These are phyloP conservation scores for Xerus rutilus DNA, from an alignment of 2,797 vertebrate genomes.

Conservation along the genomic window DNA sequence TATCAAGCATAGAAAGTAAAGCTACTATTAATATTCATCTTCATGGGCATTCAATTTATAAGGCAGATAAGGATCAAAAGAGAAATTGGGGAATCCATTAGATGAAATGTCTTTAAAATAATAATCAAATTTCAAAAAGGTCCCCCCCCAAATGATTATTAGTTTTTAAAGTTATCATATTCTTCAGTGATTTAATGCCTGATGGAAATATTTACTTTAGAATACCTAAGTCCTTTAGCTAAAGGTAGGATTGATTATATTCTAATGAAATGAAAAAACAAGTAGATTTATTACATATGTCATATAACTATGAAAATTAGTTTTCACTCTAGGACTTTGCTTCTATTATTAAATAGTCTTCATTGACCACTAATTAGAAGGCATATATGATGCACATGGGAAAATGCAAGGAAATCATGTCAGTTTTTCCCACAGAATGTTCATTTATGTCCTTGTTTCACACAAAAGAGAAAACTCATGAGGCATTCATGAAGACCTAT, in stretches of 20 bases:
- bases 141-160: neutral
- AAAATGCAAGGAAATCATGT: neutral
- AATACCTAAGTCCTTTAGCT: slow-evolving; percentile 38
- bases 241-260: slow-evolving; percentile 53
- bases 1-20: slow-evolving; percentile 63
- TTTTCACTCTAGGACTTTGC: slow-evolving; percentile 30
- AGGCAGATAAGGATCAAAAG: slow-evolving; percentile 64
- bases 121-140: neutral
- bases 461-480: neutral
- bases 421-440: neutral
- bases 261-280: slow-evolving; percentile 22
- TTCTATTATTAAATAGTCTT: slow-evolving; percentile 54
- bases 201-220: slow-evolving; percentile 31
- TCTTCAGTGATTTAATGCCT: neutral
- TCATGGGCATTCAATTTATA: slow-evolving; percentile 65
- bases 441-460: slow-evolving; percentile 11
- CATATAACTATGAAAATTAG: slow-evolving; percentile 50
- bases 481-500: neutral
- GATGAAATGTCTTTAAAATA: slow-evolving; percentile 20
- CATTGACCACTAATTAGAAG: slow-evolving; percentile 1
- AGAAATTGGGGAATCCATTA: slow-evolving; percentile 54
- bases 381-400: neutral
- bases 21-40: slow-evolving; percentile 73
- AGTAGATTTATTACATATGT: slow-evolving; percentile 9
- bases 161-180: slow-evolving; percentile 34